phyloP scores from a whole-genome alignment of 1,140 invertebrate genomes.

The Philotrypesis tridentata region DNA sequence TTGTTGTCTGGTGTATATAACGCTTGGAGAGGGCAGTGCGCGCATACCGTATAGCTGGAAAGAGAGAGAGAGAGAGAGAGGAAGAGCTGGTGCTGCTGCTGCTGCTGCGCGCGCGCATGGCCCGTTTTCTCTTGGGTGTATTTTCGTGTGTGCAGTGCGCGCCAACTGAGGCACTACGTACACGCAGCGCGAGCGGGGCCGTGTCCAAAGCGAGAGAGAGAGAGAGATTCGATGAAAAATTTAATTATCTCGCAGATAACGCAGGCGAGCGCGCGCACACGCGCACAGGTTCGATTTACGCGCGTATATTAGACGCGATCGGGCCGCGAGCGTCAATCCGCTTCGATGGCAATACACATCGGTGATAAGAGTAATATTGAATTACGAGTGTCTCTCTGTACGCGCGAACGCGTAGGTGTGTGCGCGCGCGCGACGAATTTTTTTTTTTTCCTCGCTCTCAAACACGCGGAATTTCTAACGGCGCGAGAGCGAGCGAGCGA shows the following conservation, averaged over 20 bases:
- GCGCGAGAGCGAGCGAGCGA: no score
- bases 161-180: no score
- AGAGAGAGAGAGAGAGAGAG: no score
- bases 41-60: no score
- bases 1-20: constrained; percentile 10
- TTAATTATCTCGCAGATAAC: constrained; percentile 27
- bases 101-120: not conserved
- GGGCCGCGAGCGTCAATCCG: constrained; percentile 11
- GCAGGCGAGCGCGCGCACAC: not conserved
- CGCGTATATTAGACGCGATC: constrained; percentile 16
- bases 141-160: not conserved
- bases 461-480: not conserved
- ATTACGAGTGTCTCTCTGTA: constrained; percentile 10
- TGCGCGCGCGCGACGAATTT: no score
- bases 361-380: constrained; percentile 21
- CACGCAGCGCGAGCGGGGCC: no score
- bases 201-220: not conserved
- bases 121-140: not conserved
- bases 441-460: not conserved
- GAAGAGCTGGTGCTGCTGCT: no score
- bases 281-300: constrained; percentile 12
- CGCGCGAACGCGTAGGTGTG: not conserved
- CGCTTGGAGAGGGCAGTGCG: no score
- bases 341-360: constrained; percentile 5
- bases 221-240: constrained; percentile 28